A percentile compares a stretch with the other conserved stretches of the same genome.
Evolutionary conservation across 2,888 invertebrate species (phyloP).

Genomic region (Ochlodes sylvanus): DNA sequence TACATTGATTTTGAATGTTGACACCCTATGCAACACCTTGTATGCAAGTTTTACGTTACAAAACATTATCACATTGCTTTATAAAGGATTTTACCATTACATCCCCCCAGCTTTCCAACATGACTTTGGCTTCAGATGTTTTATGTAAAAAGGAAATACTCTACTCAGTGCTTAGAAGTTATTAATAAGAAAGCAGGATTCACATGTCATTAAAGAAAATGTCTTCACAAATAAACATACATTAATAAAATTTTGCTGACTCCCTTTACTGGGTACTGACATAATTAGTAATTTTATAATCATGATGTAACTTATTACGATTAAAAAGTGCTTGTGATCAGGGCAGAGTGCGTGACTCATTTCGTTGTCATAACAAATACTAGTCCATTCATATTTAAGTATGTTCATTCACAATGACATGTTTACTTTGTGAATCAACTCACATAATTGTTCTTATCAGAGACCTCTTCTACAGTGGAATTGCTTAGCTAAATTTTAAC

Average conservation of each 20-base stretch:
- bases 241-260: not conserved
- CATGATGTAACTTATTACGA: not conserved
- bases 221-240: slow-evolving; percentile 8
- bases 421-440: slow-evolving; percentile 6
- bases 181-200: slow-evolving; percentile 14
- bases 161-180: slow-evolving; percentile 18
- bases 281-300: not conserved
- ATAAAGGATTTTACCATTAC: slow-evolving; percentile 16
- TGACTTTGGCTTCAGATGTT: slow-evolving; percentile 38
- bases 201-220: slow-evolving; percentile 2
- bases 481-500: slow-evolving; percentile 20
- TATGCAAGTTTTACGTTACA: slow-evolving; percentile 11
- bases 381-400: slow-evolving; percentile 5
- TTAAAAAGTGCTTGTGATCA: slow-evolving; percentile 1
- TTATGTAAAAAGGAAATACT: slow-evolving; percentile 32
- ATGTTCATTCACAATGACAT: slow-evolving; percentile 3
- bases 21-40: not conserved
- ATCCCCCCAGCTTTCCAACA: slow-evolving; percentile 35
- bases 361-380: not conserved
- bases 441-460: not conserved
- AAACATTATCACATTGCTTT: slow-evolving; percentile 17
- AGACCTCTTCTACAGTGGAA: slow-evolving; percentile 18
- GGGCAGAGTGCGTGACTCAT: not conserved
- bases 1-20: slow-evolving; percentile 17
- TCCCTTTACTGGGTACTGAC: not conserved